These are phyloP conservation scores for Thryonomys swinderianus DNA, from an alignment of 2,113 vertebrate genomes.

Conservation along the genomic window DNA sequence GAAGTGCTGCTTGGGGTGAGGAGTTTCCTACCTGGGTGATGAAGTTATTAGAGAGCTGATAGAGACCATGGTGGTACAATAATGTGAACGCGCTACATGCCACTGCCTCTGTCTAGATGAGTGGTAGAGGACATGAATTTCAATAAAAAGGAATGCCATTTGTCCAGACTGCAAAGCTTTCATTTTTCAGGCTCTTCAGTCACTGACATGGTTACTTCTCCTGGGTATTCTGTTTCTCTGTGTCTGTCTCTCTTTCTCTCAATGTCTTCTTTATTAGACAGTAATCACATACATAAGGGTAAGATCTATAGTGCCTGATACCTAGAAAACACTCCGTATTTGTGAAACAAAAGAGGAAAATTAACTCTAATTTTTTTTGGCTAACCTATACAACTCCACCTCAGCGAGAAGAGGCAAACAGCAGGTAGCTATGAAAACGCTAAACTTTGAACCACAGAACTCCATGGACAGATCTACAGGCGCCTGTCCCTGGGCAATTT, in stretches of 20 bases:
- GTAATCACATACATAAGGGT: not conserved
- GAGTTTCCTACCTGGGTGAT: not conserved
- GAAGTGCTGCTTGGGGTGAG: not conserved
- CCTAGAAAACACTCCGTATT: not conserved
- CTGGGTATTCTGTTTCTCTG: not conserved
- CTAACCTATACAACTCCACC: not conserved
- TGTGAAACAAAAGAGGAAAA: slow-evolving; percentile 6
- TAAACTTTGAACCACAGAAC: not conserved
- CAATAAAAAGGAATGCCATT: not conserved
- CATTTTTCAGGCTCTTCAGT: not conserved
- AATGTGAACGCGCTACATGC: not conserved
- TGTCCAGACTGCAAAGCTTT: not conserved
- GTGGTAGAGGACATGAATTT: not conserved
- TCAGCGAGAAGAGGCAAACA: not conserved
- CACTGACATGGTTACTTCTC: not conserved
- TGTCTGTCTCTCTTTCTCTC: not conserved
- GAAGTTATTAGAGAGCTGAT: accelerated
- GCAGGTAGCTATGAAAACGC: not conserved
- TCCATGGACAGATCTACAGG: not conserved
- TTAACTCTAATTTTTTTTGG: not conserved
- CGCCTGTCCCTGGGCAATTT: not conserved
- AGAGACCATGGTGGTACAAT: not conserved
- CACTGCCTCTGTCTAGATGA: not conserved
- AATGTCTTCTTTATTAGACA: not conserved
- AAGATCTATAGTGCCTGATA: not conserved